A percentile compares a stretch with the other conserved stretches of the same genome.
These are phyloP conservation scores for Podargus strigoides DNA, from an alignment of 2,797 vertebrate genomes.

Conservation along the genomic window DNA sequence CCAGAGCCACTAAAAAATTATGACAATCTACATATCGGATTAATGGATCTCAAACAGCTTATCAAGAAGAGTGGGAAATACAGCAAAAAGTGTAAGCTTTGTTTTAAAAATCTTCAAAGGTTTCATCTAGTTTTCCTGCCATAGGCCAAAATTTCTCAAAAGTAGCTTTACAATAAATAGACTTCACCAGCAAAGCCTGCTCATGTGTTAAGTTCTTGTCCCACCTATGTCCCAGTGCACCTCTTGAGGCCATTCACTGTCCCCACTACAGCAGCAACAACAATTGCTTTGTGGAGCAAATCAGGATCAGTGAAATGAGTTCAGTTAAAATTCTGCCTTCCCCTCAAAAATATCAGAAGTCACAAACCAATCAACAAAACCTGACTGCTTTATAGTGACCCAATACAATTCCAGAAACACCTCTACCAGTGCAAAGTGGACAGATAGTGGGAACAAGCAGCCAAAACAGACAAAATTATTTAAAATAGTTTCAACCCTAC, in stretches of 20 bases:
- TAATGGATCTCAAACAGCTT: background rate
- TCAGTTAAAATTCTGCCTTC: background rate
- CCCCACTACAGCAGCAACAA: background rate
- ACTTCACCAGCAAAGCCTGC: background rate
- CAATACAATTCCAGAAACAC: background rate
- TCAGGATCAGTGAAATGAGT: background rate
- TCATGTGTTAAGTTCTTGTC: background rate
- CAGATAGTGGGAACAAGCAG: background rate
- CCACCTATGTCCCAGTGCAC: background rate
- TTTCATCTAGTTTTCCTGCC: background rate
- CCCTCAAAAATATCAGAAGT: background rate
- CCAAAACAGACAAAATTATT: background rate
- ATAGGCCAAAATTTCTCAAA: background rate
- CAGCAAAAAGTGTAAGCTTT: background rate
- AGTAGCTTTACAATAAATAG: background rate
- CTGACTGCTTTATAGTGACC: background rate
- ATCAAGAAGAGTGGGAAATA: background rate
- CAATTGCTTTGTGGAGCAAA: background rate
- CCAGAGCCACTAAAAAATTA: background rate
- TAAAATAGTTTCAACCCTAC: background rate
- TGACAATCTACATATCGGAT: background rate
- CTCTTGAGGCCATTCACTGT: background rate
- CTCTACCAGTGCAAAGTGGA: background rate
- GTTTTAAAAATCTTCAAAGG: background rate
- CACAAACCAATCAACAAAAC: background rate